Base-by-base conservation (phyloP, 2,113 vertebrate species). In the Tympanuchus pallidicinctus region DNA sequence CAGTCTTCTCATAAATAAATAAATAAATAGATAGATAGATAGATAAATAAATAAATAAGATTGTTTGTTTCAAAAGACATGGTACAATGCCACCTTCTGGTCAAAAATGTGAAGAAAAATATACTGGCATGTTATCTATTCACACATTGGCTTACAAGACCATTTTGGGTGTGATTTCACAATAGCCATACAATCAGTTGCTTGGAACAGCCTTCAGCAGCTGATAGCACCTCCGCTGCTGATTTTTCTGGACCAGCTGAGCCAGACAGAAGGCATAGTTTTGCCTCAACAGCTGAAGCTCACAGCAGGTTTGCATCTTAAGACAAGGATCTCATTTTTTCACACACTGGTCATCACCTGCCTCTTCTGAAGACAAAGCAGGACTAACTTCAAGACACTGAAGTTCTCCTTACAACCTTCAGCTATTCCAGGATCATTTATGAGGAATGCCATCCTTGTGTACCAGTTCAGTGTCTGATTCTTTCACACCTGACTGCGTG, bases 21-120 rank as follows among this genome's bases (percentile, higher is more conserved):
- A 38, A 38, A 38, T 38, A 48, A 48, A 22, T 48, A 48, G n/a
- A n/a, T n/a, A n/a, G n/a, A n/a, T n/a, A n/a, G n/a, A n/a, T 21
- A 47, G 21, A 20, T 21, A 47, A 21, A 48, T 12, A 48, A 22
- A 48, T 22, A 48, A 22, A 11, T 21, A 6, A 47, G 47, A 47
- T 77, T 28, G 10, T 88, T 91, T 69, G 28, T 63, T 40, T 32
- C 76, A 97, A 97, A 97, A 96, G 95, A 81, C 71, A 64, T 97
- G 94, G 89, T 94, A 95, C 21, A 92, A 79, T 96, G 97, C 98
- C 98, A 97, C 94, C 98, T 97, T 93, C 95, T 97, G 98, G 98
- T 42, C 89, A 45, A 96, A 94, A 94, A 87, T 9, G 32, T 50
- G 27, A 61, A 90, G 72, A 82, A 95, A 96, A 95, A 82, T 21